Base-by-base conservation (phyloP, 2,797 vertebrate genomes). In the Etheostoma nigrum region DNA sequence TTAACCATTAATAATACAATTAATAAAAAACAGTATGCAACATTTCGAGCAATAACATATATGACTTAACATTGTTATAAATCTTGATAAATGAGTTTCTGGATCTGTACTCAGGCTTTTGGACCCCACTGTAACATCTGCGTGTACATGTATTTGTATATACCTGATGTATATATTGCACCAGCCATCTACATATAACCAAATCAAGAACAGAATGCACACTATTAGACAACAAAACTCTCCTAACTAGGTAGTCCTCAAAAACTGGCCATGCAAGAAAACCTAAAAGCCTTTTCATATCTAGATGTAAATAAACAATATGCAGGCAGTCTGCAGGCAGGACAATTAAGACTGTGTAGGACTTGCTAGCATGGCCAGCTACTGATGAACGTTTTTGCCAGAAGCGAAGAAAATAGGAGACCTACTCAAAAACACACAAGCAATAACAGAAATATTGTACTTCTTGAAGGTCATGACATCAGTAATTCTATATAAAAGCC, bases 101-200 rank as follows among this genome's bases (percentile, higher is more conserved):
- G 23, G 42, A 57, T 47, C 4, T 58, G 61, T 67, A 70, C 70
- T 79, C 79, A 42, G 86, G 72, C 81, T 74, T 82, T 40, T 65
- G 76, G 74, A 86, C 65, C 81, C 75, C 78, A 82, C 82, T 33
- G 48, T 52, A 49, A 86, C 64, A 89, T 88, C 84, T 92, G 90
- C 90, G 91, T 90, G 87, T 89, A 81, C 77, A 89, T 94, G 90
- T 92, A 94, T 92, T 82, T 94, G 93, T 92, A 93, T 88, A 79
- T 86, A 93, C 85, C 81, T 77, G 70, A 92, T 93, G 92, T 91
- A 94, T 94, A 93, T 91, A 91, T 88, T 89, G 73, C 72, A 81
- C 83, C 88, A 79, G 52, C 57, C 25, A 58, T 57, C 55, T 54
- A 76, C 60, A 74, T 30, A 52, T 33, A 55, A 59, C 19, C 30